A percentile compares a stretch with the other conserved stretches of the same genome.
phyloP scores from a whole-genome alignment of 2,888 invertebrate species.

The Yponomeuta evonymella region DNA sequence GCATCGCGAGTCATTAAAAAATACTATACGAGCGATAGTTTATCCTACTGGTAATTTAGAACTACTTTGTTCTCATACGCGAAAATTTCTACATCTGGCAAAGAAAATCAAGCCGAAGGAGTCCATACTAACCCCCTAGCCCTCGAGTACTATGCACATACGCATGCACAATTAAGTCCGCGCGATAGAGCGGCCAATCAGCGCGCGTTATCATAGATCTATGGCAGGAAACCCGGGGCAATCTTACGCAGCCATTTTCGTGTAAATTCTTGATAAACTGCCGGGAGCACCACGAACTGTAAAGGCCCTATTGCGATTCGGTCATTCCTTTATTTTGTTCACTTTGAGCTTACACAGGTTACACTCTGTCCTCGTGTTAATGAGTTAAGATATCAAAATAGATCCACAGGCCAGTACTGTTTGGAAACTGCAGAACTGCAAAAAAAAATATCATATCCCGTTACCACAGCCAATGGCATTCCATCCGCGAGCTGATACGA shows the following conservation, averaged over 20 bases:
- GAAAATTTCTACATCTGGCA: too few species aligned
- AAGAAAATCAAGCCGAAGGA: background rate
- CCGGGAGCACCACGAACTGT: background rate
- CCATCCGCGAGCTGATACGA: background rate
- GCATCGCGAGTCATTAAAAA: too few species aligned
- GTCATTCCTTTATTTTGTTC: too few species aligned
- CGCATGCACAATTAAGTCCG: constrained; percentile 45
- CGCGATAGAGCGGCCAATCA: constrained; percentile 46
- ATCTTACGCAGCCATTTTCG: constrained; percentile 1
- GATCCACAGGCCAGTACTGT: too few species aligned
- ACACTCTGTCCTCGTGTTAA: too few species aligned
- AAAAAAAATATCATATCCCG: background rate
- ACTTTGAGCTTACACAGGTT: too few species aligned
- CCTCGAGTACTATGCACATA: constrained; percentile 27
- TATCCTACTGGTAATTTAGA: too few species aligned
- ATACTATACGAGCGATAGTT: too few species aligned
- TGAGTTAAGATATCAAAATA: too few species aligned
- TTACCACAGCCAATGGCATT: background rate
- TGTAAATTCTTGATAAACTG: background rate
- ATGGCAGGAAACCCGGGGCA: constrained; percentile 11
- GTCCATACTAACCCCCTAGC: background rate
- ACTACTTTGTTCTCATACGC: too few species aligned
- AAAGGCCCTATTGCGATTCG: background rate
- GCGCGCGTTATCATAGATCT: constrained; percentile 21
- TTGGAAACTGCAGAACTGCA: too few species aligned